Evolutionary conservation across 2,888 invertebrate genomes (phyloP).

Genomic region (Parnassius apollo): DNA sequence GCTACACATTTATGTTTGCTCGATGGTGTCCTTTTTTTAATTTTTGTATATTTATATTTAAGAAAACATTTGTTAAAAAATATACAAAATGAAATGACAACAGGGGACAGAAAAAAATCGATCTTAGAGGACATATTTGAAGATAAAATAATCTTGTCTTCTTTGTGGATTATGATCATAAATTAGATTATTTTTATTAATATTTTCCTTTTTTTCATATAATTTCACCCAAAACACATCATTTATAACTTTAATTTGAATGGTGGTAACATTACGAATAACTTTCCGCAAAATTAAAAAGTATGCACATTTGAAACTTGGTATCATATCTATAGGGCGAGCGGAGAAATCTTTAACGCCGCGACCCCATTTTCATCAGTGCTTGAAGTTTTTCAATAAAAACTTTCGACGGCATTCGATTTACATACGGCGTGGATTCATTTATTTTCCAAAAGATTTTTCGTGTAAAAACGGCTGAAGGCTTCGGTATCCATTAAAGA

Average conservation of each 20-base stretch:
- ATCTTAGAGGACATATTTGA: too few species aligned
- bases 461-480: constrained; percentile 66
- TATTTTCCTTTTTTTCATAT: too few species aligned
- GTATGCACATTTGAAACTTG: constrained; percentile 50
- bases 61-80: too few species aligned
- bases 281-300: constrained; percentile 41
- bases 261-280: constrained; percentile 29
- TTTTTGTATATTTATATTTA: too few species aligned
- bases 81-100: too few species aligned
- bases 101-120: too few species aligned
- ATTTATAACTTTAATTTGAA: constrained; percentile 23
- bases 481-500: constrained; percentile 70
- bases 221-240: constrained; percentile 2
- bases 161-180: too few species aligned
- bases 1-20: too few species aligned
- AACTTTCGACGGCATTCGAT: constrained; percentile 74
- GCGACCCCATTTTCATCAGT: constrained; percentile 76
- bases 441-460: constrained; percentile 76
- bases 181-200: too few species aligned
- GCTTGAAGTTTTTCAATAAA: constrained; percentile 80
- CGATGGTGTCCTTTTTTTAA: too few species aligned
- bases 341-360: constrained; percentile 67
- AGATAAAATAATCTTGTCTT: too few species aligned
- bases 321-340: constrained; percentile 58
- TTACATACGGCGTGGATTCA: constrained; percentile 79